A percentile compares a stretch with the other conserved stretches of the same genome.
phyloP scores from a whole-genome alignment of 2,113 vertebrate genomes.

The Chionis minor region DNA sequence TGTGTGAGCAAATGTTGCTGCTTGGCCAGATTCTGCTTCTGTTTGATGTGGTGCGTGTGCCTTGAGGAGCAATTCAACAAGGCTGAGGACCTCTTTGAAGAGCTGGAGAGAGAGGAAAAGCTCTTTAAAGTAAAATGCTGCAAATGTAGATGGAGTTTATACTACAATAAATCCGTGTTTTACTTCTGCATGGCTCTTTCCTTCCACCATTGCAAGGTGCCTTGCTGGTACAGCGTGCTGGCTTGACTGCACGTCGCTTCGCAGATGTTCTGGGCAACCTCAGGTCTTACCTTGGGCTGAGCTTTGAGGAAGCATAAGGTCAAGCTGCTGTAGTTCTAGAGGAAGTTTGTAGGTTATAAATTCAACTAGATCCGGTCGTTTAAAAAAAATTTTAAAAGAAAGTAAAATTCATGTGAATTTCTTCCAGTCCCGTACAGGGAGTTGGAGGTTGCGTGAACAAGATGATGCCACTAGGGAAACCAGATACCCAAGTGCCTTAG shows the following conservation, averaged over 20 bases:
- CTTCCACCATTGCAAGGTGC: background rate
- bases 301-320: background rate
- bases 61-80: background rate
- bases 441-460: background rate
- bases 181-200: background rate
- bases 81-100: background rate
- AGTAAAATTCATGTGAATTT: too few relatives aligned
- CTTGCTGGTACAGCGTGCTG: background rate
- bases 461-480: fast-evolving
- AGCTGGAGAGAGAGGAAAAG: background rate
- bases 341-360: background rate
- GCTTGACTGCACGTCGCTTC: background rate
- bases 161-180: background rate
- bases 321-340: background rate
- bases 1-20: background rate
- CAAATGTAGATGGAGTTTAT: background rate
- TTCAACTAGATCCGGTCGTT: background rate
- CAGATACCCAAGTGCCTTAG: background rate
- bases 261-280: background rate
- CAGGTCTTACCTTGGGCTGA: background rate
- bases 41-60: background rate
- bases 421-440: background rate
- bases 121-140: background rate
- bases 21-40: background rate
- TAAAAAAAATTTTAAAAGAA: background rate